phyloP scores from a whole-genome alignment of 2,113 vertebrate genomes.

The Hypocryptadius cinnamomeus region DNA sequence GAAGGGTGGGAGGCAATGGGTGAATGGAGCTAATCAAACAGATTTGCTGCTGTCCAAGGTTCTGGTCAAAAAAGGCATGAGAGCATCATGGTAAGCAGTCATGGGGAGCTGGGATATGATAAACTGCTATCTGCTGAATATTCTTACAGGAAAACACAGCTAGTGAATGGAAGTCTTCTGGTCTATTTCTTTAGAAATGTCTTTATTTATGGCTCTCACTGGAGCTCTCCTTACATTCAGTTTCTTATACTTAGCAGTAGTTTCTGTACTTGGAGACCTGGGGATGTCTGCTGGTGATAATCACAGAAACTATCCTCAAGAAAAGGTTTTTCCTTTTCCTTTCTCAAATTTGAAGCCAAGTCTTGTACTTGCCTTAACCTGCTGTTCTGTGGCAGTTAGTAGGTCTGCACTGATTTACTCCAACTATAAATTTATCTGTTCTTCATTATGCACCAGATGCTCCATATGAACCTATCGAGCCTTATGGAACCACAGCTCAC shows the following conservation, averaged over 20 bases:
- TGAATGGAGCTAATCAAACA: not conserved
- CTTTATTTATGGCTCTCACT: not conserved
- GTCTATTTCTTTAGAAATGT: not conserved
- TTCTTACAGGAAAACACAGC: not conserved
- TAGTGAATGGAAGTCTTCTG: not conserved
- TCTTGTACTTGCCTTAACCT: not conserved
- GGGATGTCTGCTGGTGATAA: not conserved
- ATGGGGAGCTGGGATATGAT: not conserved
- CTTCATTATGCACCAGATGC: not conserved
- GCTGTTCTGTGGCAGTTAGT: not conserved
- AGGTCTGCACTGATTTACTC: not conserved
- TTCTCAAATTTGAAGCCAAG: not conserved
- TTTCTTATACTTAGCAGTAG: not conserved
- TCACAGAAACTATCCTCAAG: not conserved
- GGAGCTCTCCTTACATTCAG: not conserved
- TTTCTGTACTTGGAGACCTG: not conserved
- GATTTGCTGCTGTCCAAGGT: not conserved
- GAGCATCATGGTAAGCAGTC: not conserved
- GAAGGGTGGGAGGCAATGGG: fast-evolving
- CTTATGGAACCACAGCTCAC: not conserved
- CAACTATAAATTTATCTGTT: not conserved
- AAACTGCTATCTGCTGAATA: not conserved
- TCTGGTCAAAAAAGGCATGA: not conserved
- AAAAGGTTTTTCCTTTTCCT: not conserved
- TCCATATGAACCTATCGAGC: fast-evolving